These are phyloP conservation scores for Stenotaenia linearis DNA, from an alignment of 2,888 invertebrate genomes.

Conservation along the genomic window DNA sequence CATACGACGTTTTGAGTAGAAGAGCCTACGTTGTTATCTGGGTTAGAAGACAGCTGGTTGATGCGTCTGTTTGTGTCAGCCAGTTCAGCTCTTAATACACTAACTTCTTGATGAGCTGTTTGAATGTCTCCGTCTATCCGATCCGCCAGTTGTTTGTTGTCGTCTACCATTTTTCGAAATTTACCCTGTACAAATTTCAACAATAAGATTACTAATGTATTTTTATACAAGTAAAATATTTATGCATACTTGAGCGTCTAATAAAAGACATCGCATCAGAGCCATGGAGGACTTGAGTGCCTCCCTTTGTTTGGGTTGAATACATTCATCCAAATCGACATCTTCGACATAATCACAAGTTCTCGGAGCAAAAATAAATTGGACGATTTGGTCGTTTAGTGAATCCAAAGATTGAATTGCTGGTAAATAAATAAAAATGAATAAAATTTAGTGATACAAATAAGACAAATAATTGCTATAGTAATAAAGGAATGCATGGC, in stretches of 20 bases:
- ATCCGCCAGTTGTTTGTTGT: conserved; percentile 58
- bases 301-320: conserved; percentile 51
- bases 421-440: conserved; percentile 41
- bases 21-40: conserved; percentile 44
- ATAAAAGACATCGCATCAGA: conserved; percentile 77
- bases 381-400: conserved; percentile 50
- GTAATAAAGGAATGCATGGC: no score
- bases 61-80: conserved; percentile 53
- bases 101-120: conserved; percentile 59
- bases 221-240: conserved; percentile 40
- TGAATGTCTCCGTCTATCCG: conserved; percentile 59
- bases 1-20: conserved; percentile 38
- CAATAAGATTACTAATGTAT: conserved; percentile 28
- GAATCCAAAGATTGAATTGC: conserved; percentile 51
- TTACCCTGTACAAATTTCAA: conserved; percentile 55
- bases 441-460: background rate
- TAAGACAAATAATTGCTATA: background rate
- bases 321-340: conserved; percentile 37
- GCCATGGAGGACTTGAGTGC: conserved; percentile 70
- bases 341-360: conserved; percentile 40
- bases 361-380: conserved; percentile 47
- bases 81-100: conserved; percentile 53
- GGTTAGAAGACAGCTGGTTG: conserved; percentile 45
- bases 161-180: conserved; percentile 83
- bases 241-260: conserved; percentile 83